Conservation (phyloP, 2,888 invertebrate genomes). For the Aleiodes leptofemur region DNA sequence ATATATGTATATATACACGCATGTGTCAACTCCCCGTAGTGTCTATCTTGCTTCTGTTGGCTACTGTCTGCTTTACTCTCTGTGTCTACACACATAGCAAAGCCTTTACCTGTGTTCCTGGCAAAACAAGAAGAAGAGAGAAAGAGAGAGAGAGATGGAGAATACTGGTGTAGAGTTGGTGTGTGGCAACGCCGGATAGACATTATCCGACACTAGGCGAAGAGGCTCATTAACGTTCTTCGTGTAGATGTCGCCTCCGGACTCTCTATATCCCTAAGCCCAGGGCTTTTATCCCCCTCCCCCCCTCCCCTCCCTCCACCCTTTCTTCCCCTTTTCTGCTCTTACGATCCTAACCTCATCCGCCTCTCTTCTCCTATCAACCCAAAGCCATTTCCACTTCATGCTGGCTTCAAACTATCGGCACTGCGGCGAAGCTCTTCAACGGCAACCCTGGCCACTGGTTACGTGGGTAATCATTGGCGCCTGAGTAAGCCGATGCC, state of each 20-base stretch:
- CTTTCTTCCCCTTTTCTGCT: background rate
- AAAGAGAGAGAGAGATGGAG: slow-evolving; percentile 6
- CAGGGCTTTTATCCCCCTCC: slow-evolving; percentile 19
- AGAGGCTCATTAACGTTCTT: slow-evolving; percentile 35
- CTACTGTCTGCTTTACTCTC: background rate
- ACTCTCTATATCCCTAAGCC: no score
- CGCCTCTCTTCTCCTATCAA: background rate
- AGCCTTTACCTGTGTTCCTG: background rate
- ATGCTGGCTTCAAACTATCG: slow-evolving; percentile 22
- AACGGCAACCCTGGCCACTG: no score
- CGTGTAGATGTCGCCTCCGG: slow-evolving; percentile 31
- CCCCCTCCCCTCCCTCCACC: slow-evolving; percentile 4
- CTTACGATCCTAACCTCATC: slow-evolving; percentile 5
- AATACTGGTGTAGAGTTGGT: slow-evolving; percentile 26
- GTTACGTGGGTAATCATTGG: slow-evolving; percentile 49
- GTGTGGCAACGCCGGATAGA: slow-evolving; percentile 18
- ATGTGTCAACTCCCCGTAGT: no score
- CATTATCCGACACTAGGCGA: background rate
- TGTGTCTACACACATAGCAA: background rate
- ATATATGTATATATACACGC: background rate
- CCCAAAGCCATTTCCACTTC: slow-evolving; percentile 36
- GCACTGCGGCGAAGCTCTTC: slow-evolving; percentile 13
- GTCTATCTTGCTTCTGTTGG: no score
- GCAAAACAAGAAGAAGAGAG: slow-evolving; percentile 8
- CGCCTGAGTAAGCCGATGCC: slow-evolving; percentile 47